These are phyloP conservation scores for Varecia variegata DNA, from an alignment of 2,797 vertebrate species.

Conservation along the genomic window DNA sequence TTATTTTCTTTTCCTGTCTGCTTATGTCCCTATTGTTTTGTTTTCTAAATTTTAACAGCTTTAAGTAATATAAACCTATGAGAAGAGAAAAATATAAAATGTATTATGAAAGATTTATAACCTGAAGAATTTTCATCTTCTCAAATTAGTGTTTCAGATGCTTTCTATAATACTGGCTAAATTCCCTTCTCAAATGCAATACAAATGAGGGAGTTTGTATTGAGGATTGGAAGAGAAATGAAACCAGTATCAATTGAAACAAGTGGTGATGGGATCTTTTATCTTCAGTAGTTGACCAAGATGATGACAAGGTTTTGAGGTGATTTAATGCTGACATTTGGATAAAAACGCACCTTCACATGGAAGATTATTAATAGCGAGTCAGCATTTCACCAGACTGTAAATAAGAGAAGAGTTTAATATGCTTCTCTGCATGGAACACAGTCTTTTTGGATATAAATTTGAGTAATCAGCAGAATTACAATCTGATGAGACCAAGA, in stretches of 20 bases:
- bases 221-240: constrained; percentile 18
- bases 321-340: constrained; percentile 54
- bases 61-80: background rate
- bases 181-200: constrained; percentile 6
- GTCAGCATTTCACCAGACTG: constrained; percentile 19
- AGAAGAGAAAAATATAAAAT: constrained; percentile 31
- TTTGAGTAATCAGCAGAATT: constrained; percentile 34
- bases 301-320: constrained; percentile 24
- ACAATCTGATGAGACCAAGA: background rate
- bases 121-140: constrained; percentile 30
- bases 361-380: constrained; percentile 46
- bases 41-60: constrained; percentile 20
- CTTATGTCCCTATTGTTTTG: background rate
- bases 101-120: background rate
- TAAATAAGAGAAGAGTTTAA: constrained; percentile 51
- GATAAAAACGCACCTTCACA: constrained; percentile 28
- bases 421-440: background rate
- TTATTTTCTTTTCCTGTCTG: background rate
- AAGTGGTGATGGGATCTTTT: background rate
- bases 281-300: constrained; percentile 18
- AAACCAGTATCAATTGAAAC: constrained; percentile 31
- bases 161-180: background rate
- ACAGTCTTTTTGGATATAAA: constrained; percentile 27
- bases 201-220: background rate
- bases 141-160: background rate